Base-by-base conservation (phyloP, 2,888 invertebrate genomes). In the Luperina nickerlii region DNA sequence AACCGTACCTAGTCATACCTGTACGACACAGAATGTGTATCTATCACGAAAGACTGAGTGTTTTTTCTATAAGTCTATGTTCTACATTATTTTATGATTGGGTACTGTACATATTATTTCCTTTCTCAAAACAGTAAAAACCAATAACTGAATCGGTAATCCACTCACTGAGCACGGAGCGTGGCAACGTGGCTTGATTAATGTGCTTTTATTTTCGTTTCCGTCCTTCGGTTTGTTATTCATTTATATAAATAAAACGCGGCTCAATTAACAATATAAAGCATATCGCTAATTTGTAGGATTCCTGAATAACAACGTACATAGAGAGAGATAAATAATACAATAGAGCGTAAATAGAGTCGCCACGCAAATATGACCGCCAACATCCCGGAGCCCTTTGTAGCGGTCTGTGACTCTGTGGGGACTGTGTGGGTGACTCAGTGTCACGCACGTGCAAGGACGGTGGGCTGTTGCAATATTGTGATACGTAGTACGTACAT, bases 381-480 rank as follows among this genome's bases (percentile, higher is more conserved):
- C 24, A 8, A 38, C 5, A 51, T n/a, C 24, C 32, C 63, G 9
- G 32, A 24, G 67, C 38, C 15, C 63, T 82, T 82, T 83, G 76
- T 86, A 82, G 86, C 45, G 82, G 71, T 76, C 65, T 72, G 71
- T n/a, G n/a, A n/a, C n/a, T n/a, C n/a, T n/a, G n/a, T n/a, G 32
- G 32, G 32, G 32, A 32, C 32, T 32, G 32, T 32, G 32, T 42
- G 42, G 27, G 67, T 60, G 76, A 60, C 68, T 70, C 57, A 67
- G 32, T 18, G 11, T n/a, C 62, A 72, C 45, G 65, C 85, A 85
- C 85, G 82, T 81, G 82, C 38, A 54, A 20, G 60, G 60, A 20
- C 45, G 27, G 15, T 51, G 32, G 24, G 32, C 62, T 54, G 79
- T 54, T 62, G 20, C 66, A 67, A 66, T 80, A 45, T 80, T 84